Evolutionary conservation across 2,888 invertebrate genomes (phyloP).

Genomic region (Sinopyrophorus schimmeli): DNA sequence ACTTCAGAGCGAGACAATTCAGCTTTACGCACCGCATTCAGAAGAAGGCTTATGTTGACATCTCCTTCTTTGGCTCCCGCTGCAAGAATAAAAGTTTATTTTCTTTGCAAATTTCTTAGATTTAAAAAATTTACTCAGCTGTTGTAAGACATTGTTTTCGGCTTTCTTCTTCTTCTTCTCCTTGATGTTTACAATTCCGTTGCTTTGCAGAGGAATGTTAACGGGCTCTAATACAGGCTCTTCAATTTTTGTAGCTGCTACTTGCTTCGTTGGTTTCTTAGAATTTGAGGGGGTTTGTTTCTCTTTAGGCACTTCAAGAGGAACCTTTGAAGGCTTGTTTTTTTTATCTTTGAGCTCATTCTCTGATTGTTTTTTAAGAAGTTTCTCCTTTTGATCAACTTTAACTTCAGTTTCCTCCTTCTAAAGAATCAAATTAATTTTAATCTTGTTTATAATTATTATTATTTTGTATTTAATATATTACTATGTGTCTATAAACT

Average conservation of each 20-base stretch:
- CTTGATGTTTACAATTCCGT: constrained; percentile 45
- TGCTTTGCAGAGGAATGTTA: constrained; percentile 37
- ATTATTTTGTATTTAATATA: too few species aligned
- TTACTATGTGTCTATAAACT: too few species aligned
- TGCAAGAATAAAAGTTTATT: constrained; percentile 37
- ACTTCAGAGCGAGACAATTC: constrained; percentile 85
- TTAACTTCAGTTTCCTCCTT: constrained; percentile 33
- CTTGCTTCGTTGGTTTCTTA: constrained; percentile 5
- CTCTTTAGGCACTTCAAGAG: not conserved
- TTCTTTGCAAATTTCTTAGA: not conserved
- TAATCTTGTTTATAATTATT: not conserved
- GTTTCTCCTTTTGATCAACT: constrained; percentile 34
- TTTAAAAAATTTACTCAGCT: constrained; percentile 56
- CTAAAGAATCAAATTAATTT: too few species aligned
- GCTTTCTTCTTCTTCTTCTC: constrained; percentile 64
- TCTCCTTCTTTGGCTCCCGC: constrained; percentile 72
- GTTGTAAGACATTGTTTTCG: constrained; percentile 58
- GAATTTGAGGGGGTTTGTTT: constrained; percentile 9
- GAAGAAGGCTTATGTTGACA: constrained; percentile 69
- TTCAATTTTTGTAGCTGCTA: constrained; percentile 19
- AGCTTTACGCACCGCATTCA: constrained; percentile 71
- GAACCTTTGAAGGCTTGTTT: constrained; percentile 34
- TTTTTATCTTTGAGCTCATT: constrained; percentile 45
- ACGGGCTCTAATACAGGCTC: constrained; percentile 16
- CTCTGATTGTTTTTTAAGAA: constrained; percentile 9